Percentiles rank a stretch among this genome's conserved stretches.
phyloP scores from a whole-genome alignment of 2,888 invertebrate species.

The Mechanitis mazaeus region DNA sequence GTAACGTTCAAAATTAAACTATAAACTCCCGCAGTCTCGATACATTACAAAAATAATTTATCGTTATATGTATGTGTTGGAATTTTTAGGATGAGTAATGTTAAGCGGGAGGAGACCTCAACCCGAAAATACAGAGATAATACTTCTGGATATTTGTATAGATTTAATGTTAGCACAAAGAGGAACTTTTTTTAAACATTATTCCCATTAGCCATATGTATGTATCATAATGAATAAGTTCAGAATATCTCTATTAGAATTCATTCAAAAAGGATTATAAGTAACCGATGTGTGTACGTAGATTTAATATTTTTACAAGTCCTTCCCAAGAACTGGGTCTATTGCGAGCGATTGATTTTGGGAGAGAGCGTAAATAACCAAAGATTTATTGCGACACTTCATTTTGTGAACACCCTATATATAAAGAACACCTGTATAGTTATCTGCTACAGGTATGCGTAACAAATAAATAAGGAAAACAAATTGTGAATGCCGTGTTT shows the following conservation, averaged over 20 bases:
- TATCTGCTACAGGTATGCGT: neutral
- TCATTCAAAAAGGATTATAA: no score
- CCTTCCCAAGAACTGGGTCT: slow-evolving; percentile 19
- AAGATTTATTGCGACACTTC: slow-evolving; percentile 32
- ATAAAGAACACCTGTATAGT: slow-evolving; percentile 11
- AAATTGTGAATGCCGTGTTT: neutral
- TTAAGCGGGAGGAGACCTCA: slow-evolving; percentile 23
- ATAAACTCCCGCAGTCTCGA: slow-evolving; percentile 36
- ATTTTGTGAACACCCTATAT: slow-evolving; percentile 21
- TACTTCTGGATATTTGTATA: neutral
- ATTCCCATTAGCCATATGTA: no score
- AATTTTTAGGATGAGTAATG: slow-evolving; percentile 31
- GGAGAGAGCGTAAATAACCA: slow-evolving; percentile 28
- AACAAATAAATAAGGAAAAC: neutral
- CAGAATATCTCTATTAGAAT: no score
- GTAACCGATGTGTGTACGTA: neutral
- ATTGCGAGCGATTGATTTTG: slow-evolving; percentile 34
- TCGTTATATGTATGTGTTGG: slow-evolving; percentile 34
- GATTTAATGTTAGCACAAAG: neutral
- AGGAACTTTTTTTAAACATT: no score
- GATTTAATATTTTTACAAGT: slow-evolving; percentile 21
- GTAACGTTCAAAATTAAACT: slow-evolving; percentile 56
- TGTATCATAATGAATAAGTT: no score
- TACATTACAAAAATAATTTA: slow-evolving; percentile 40
- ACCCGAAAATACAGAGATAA: slow-evolving; percentile 9